Percentiles rank a stretch among this genome's conserved stretches.
Conservation (phyloP, 2,797 vertebrate genomes). For the Epinephelus coioides region DNA sequence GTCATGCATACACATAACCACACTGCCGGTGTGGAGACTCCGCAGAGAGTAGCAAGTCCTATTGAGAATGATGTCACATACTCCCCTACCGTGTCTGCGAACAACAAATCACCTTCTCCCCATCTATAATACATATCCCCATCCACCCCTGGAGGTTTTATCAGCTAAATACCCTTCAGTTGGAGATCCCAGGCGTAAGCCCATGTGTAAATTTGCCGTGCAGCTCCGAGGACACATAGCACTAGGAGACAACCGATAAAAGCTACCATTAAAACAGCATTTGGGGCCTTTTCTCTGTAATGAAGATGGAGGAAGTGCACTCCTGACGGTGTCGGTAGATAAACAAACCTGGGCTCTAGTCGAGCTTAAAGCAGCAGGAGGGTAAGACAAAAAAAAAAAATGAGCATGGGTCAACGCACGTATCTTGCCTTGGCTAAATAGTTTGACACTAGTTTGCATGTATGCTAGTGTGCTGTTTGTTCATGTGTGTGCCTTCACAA, state of each 20-base stretch:
- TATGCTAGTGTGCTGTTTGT: not conserved
- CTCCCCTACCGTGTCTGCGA: conserved; percentile 35
- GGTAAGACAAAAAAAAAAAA: not conserved
- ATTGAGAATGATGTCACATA: conserved; percentile 72
- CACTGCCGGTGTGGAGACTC: conserved; percentile 31
- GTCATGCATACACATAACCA: conserved; percentile 50
- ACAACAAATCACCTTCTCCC: conserved; percentile 68
- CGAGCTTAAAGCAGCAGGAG: not conserved
- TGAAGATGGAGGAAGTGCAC: conserved; percentile 64
- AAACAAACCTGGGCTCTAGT: conserved; percentile 49
- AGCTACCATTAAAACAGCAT: conserved; percentile 66
- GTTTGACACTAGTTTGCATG: not conserved
- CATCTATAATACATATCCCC: conserved; percentile 71
- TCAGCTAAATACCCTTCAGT: conserved; percentile 69
- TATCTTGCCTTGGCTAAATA: not conserved
- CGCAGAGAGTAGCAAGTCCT: conserved; percentile 52
- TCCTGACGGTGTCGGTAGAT: conserved; percentile 47
- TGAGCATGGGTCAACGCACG: not conserved
- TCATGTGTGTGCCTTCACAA: conserved; percentile 1
- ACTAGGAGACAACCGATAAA: conserved; percentile 63
- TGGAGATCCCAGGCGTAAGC: conserved; percentile 56
- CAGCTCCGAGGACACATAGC: conserved; percentile 25
- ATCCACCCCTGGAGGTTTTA: conserved; percentile 61
- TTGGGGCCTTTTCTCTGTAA: conserved; percentile 64
- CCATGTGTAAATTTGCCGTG: conserved; percentile 57